Base-by-base conservation (phyloP, 2,797 vertebrate species). In the Labeo calbasu region DNA sequence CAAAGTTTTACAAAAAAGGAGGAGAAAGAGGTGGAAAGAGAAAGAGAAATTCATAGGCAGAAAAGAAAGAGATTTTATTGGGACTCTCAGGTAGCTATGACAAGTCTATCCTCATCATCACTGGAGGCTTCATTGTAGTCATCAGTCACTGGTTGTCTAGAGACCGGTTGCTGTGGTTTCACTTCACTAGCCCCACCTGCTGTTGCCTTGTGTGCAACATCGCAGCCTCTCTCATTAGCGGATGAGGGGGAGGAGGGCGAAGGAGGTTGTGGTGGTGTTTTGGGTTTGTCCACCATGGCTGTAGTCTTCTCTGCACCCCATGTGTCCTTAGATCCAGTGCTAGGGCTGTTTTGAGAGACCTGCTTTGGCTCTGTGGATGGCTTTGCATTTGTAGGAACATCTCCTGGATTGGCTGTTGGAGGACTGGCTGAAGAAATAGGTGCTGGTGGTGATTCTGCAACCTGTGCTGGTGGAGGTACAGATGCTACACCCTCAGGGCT, bases 71-170 rank as follows among this genome's bases (percentile, higher is more conserved):
- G 88, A 85, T 88, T 61, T 90, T 93, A 46, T 55, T 80, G 59
- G 61, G 84, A 73, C 36, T 55, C 87, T 95, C 89, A 99, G 93
- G 98, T 99, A 66, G 97, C 98, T 89, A 99, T 99, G 88, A 99
- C 94, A n/a, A 99, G 96, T 93, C 96, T 95, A 94, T 98, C 98
- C 92, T 99, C 98, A 32, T 98, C 98, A 51, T 99, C 98, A 51
- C 98, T 99, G 88, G 98, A 98, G 79, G 92, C 95, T 40, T 99
- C 97, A 0, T 96, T 96, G 89, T 96, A 95, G 86, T 96, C 96
- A 78, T 96, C 92, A 0, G 85, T 89, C 70, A 88, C 93, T 88
- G 93, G 95, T 89, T 95, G 94, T 84, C 91, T 94, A 82, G 94
- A 86, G 25, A 85, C 88, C 0, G 81, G 36, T 0, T 93, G 86